These are phyloP conservation scores for Sinelater perroti DNA, from an alignment of 2,888 invertebrate species.

Conservation along the genomic window DNA sequence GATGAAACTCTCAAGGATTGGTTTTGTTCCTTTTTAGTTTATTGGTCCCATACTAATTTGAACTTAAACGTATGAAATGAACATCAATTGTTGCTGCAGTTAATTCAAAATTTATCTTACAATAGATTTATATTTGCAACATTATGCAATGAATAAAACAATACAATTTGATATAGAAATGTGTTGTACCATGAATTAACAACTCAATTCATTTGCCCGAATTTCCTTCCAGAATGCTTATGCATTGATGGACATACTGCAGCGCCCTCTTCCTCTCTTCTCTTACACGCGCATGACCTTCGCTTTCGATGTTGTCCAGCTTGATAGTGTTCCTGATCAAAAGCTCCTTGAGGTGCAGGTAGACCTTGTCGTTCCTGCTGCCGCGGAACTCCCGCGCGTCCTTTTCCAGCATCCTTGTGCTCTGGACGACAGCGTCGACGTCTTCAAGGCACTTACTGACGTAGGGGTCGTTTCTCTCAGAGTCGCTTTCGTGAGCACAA, in stretches of 20 bases:
- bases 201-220: not conserved
- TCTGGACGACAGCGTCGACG: not conserved
- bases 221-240: not conserved
- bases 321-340: conserved; percentile 9
- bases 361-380: conserved; percentile 6
- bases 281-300: conserved; percentile 3
- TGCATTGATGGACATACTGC: not conserved
- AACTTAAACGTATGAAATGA: too few species aligned
- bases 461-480: not conserved
- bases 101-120: too few species aligned
- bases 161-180: too few species aligned
- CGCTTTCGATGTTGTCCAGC: conserved; percentile 17
- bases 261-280: conserved; percentile 8
- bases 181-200: too few species aligned
- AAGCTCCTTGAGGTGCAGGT: conserved; percentile 13
- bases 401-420: not conserved
- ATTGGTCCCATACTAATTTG: too few species aligned
- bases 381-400: conserved; percentile 10
- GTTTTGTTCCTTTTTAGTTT: too few species aligned
- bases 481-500: too few species aligned
- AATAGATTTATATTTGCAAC: not conserved
- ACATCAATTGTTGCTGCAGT: too few species aligned
- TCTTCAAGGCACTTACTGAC: not conserved
- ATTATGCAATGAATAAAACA: not conserved
- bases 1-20: too few species aligned